Evolutionary conservation across 2,888 invertebrate genomes (phyloP), one percentile per base, ranked within the genome.

Genomic region (Bugulina stolonifera): DNA sequence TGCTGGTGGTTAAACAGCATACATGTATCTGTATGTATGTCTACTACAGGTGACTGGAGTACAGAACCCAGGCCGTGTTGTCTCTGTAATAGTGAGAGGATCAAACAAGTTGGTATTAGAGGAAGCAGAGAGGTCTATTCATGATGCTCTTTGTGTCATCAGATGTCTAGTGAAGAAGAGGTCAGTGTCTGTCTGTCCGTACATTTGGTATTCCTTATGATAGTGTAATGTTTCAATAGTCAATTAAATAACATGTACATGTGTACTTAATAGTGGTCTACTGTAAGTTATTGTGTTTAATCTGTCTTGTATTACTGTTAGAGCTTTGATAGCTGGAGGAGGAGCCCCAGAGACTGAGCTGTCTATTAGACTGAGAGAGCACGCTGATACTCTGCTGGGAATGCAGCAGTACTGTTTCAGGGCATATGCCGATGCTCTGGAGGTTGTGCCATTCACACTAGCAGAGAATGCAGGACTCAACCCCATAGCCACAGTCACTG

Each of bases 321-420:
- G 90, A 74, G 93, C 93, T 64, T 87, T 96, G 78, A 90, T 97
- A 83, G 91, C 95, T 72, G 99, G 99, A 74, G 99, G 98, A 70
- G 99, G 98, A 69, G 95, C 97, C 22, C 96, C 98, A 1, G 99
- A 99, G 87, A 96, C 94, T 75, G 95, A 97, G 83, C 88, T 98
- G 75, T 91, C 96, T 0, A 87, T 95, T 35, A 90, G 90, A 73
- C 87, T 99, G 72, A 90, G 91, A 5, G 89, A 91, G 29, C 88
- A 90, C 75, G 90, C 97, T 0, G 90, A 94, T 79, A 89, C 91
- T 0, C 88, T 94, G 54, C 90, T 91, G 72, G 98, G 97, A 72
- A 91, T 95, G 71, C 94, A 95, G 83, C 93, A 95, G 74, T 97
- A 98, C 85, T 97, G 97, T 82, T 90, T 95, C 85, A 89, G 93